These are phyloP conservation scores for Catostylus mosaicus DNA, from an alignment of 30 jellyfish, hydroid and myxozoan species.

Conservation along the genomic window DNA sequence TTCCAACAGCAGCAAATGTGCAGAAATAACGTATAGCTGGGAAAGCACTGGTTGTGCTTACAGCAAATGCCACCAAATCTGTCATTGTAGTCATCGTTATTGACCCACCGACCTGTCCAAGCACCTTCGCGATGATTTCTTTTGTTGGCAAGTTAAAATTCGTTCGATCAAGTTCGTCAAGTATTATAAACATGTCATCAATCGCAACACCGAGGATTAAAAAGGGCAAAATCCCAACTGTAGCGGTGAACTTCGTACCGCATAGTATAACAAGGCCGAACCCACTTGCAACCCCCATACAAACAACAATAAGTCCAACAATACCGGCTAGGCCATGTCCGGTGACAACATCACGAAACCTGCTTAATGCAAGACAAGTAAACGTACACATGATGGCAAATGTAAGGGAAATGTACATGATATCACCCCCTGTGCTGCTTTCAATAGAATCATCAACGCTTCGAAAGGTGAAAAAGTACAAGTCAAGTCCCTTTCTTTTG, in stretches of 20 bases:
- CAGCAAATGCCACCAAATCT: conserved; percentile 85
- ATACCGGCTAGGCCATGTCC: conserved; percentile 56
- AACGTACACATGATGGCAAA: conserved; percentile 50
- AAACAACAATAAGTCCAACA: conserved; percentile 37
- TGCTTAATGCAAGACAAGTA: conserved; percentile 13
- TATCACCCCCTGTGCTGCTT: conserved; percentile 52
- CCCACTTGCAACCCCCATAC: conserved; percentile 48
- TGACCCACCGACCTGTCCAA: conserved; percentile 52
- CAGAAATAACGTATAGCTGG: conserved; percentile 76
- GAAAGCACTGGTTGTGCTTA: conserved; percentile 64
- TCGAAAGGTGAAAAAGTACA: conserved; percentile 21
- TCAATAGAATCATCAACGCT: conserved; percentile 51
- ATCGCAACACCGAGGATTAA: conserved; percentile 55
- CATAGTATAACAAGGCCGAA: conserved; percentile 42
- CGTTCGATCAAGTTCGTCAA: conserved; percentile 50
- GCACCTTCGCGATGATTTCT: conserved; percentile 45
- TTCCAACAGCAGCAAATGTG: conserved; percentile 71
- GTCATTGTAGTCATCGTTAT: conserved; percentile 82
- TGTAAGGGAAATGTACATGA: conserved; percentile 8
- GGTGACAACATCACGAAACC: conserved; percentile 28
- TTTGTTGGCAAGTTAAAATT: conserved; percentile 20
- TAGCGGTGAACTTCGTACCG: conserved; percentile 21
- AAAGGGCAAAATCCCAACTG: conserved; percentile 57
- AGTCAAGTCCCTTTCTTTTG: conserved; percentile 10
- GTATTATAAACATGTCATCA: conserved; percentile 60